Base-by-base conservation (phyloP, 2,113 vertebrate species). In the Macroglossus sobrinus region DNA sequence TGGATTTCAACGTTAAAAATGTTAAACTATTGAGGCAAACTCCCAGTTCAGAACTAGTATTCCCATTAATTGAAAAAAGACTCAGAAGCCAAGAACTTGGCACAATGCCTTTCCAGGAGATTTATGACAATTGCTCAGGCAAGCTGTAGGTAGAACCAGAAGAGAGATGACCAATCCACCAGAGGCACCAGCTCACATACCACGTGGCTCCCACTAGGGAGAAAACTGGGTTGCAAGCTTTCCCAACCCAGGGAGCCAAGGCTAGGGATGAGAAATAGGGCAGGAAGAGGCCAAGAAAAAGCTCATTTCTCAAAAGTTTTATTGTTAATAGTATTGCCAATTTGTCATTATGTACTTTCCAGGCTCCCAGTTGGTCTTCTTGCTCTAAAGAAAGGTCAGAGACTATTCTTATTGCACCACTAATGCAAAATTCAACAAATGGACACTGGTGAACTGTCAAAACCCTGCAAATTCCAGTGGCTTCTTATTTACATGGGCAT, bases 391-490 rank as follows among this genome's bases (percentile, higher is more conserved):
- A 97, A 97, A 90, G 80, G 81, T 86, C 89, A 90, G 86, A 94
- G 88, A 74, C 30, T 18, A 38, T 71, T 89, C 68, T 69, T 82
- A 74, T 30, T 66, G 91, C 72, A 55, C 94, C 53, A 7, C 72
- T 84, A 92, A 96, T 66, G 63, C 50, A 80, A 82, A 94, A 93
- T 95, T 95, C 86, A 97, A 93, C 90, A 93, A 96, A 96, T 74
- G 82, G 93, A 91, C n/a, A 21, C 61, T 74, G 69, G 81, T 81
- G 79, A 96, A 91, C 93, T 64, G 89, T 96, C 97, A 97, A 84
- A 96, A 92, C 79, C 45, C 78, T 66, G 33, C 26, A 50, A 91
- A 69, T 35, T 45, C 96, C 80, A 80, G 66, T 63, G 81, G 90
- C 76, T 92, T 71, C 95, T 92, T 95, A 89, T 91, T 96, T 93